Evolutionary conservation across 2,888 invertebrate species (phyloP).

Genomic region (Altica lythri): DNA sequence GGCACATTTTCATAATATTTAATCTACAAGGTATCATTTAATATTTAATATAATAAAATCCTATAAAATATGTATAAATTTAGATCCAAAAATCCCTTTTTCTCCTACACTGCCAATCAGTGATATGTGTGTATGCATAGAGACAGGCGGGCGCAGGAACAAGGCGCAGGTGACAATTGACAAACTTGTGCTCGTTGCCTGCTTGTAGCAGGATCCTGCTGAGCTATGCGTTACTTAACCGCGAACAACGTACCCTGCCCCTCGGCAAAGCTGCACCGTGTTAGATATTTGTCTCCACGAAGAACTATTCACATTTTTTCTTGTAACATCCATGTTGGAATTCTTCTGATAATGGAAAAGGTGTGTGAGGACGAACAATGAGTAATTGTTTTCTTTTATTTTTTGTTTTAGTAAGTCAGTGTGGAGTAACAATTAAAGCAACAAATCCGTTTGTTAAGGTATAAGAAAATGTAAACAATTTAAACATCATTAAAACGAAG

Average conservation of each 20-base stretch:
- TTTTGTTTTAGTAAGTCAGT: no score
- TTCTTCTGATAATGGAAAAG: conserved; percentile 55
- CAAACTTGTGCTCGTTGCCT: conserved; percentile 55
- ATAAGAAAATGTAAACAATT: no score
- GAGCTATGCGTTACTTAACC: conserved; percentile 55
- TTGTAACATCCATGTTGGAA: conserved; percentile 48
- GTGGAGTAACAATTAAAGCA: no score
- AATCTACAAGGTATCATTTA: no score
- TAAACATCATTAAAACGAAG: no score
- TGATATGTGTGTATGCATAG: conserved; percentile 53
- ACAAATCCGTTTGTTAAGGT: no score
- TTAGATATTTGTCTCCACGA: conserved; percentile 55
- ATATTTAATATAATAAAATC: no score
- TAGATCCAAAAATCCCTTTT: conserved; percentile 23
- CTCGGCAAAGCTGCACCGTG: conserved; percentile 48
- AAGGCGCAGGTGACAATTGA: conserved; percentile 57
- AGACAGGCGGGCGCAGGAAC: conserved; percentile 51
- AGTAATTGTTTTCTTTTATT: conserved; percentile 12
- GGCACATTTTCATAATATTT: no score
- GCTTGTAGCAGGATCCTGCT: conserved; percentile 54
- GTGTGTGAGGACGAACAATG: conserved; percentile 46
- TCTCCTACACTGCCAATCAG: conserved; percentile 37
- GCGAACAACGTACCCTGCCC: conserved; percentile 53
- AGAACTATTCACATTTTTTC: conserved; percentile 47
- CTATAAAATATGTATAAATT: no score